phyloP scores from a whole-genome alignment of 2,113 vertebrate species.

The Phalacrocorax carbo region DNA sequence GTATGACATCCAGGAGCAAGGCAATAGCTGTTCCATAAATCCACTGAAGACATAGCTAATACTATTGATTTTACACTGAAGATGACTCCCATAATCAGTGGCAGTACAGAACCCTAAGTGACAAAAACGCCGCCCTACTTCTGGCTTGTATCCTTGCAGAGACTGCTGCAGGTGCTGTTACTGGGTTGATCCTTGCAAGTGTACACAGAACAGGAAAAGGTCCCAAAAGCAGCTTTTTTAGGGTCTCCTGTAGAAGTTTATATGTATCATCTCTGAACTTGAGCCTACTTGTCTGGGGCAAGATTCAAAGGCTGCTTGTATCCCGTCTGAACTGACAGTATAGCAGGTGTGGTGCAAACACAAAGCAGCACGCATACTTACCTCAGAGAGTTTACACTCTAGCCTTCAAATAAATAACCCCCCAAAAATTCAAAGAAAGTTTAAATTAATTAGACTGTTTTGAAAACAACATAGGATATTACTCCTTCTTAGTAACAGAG shows the following conservation, averaged over 20 bases:
- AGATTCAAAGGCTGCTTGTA: neutral
- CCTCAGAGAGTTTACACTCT: neutral
- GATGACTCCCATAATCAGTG: neutral
- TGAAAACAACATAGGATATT: neutral
- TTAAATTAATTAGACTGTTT: neutral
- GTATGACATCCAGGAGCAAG: neutral
- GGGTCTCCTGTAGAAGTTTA: neutral
- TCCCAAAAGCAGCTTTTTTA: neutral
- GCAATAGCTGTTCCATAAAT: neutral
- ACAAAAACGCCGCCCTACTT: neutral
- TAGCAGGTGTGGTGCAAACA: neutral
- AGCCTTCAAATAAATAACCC: neutral
- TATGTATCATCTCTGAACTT: neutral
- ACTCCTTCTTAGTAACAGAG: neutral
- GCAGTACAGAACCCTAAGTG: neutral
- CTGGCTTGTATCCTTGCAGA: neutral
- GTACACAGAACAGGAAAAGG: neutral
- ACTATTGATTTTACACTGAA: neutral
- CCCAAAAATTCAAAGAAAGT: neutral
- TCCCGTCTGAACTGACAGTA: neutral
- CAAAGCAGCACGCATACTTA: neutral
- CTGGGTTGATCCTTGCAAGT: neutral
- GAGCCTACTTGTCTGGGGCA: neutral
- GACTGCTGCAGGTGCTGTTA: neutral
- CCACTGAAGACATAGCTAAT: neutral